Percentiles rank a stretch among this genome's conserved stretches.
Evolutionary conservation across 2,113 vertebrate species (phyloP).

Genomic region (Lethenteron reissneri): DNA sequence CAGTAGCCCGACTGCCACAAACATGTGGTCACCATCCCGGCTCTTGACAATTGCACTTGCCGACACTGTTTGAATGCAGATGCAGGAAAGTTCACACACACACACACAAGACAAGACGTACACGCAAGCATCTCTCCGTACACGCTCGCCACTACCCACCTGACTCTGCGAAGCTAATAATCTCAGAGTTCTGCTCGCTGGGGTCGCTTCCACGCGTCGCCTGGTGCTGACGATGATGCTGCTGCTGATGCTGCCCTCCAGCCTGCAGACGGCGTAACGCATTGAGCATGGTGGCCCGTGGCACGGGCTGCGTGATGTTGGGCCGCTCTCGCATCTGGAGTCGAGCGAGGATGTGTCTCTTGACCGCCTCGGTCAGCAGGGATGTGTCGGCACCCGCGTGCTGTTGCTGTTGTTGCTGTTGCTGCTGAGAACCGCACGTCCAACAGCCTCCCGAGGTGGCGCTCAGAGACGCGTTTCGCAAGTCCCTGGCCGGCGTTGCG

Average conservation of each 20-base stretch:
- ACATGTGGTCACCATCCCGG: too few relatives aligned
- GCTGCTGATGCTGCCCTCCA: constrained; percentile 24
- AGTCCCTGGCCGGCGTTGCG: too few relatives aligned
- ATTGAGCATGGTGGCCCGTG: constrained; percentile 81
- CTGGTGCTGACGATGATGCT: constrained; percentile 77
- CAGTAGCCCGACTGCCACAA: too few relatives aligned
- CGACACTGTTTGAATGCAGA: background rate
- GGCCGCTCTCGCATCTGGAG: constrained; percentile 77
- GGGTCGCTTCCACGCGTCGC: constrained; percentile 25
- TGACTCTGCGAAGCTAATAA: constrained; percentile 77
- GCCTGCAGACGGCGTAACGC: constrained; percentile 67
- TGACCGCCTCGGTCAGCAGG: constrained; percentile 43
- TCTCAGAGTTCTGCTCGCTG: constrained; percentile 55
- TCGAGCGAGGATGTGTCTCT: constrained; percentile 74
- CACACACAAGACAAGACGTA: background rate
- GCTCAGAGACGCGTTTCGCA: too few relatives aligned
- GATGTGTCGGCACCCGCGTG: background rate
- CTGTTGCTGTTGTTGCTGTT: background rate
- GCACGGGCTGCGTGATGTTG: constrained; percentile 87
- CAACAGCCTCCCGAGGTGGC: too few relatives aligned
- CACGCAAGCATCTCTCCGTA: background rate
- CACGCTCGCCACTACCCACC: background rate
- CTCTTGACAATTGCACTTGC: too few relatives aligned
- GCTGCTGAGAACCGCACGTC: too few relatives aligned
- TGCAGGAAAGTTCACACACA: background rate